phyloP scores from a whole-genome alignment of 2,888 invertebrate genomes.

The Punctoribates punctum region DNA sequence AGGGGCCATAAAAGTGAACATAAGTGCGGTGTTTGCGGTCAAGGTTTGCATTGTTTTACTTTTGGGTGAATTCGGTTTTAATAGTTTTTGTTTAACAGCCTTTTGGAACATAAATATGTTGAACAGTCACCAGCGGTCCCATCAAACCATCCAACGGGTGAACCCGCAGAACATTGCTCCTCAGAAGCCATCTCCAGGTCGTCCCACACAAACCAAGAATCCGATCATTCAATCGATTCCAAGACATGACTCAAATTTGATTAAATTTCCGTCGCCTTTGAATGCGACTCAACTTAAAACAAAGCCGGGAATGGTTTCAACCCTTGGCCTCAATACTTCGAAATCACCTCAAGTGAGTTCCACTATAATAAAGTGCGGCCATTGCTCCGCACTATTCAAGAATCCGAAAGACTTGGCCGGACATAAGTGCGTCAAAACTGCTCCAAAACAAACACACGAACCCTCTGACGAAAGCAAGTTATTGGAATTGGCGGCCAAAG shows the following conservation, averaged over 20 bases:
- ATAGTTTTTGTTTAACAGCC: neutral
- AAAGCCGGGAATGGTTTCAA: neutral
- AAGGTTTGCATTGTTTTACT: slow-evolving; percentile 44
- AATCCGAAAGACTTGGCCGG: slow-evolving; percentile 38
- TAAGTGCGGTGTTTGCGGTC: slow-evolving; percentile 47
- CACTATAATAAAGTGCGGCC: slow-evolving; percentile 56
- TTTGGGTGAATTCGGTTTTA: neutral
- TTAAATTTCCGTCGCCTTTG: slow-evolving; percentile 20
- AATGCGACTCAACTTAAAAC: slow-evolving; percentile 7
- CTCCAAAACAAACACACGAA: neutral
- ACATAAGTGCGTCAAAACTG: slow-evolving; percentile 29
- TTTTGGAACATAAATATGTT: slow-evolving; percentile 43
- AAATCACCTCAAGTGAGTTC: slow-evolving; percentile 15
- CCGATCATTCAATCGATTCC: slow-evolving; percentile 25
- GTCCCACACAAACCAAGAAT: slow-evolving; percentile 9
- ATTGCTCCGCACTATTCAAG: slow-evolving; percentile 56
- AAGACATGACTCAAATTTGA: neutral
- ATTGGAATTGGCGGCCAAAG: slow-evolving; percentile 32
- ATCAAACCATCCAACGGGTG: slow-evolving; percentile 34
- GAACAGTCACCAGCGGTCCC: slow-evolving; percentile 40
- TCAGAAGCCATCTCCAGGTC: neutral
- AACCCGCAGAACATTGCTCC: slow-evolving; percentile 2
- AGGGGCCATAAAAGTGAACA: slow-evolving; percentile 48
- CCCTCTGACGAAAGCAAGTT: slow-evolving; percentile 18
- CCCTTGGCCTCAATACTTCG: neutral